Conservation (phyloP, 2,113 vertebrate genomes). For the Otolemur garnettii region DNA sequence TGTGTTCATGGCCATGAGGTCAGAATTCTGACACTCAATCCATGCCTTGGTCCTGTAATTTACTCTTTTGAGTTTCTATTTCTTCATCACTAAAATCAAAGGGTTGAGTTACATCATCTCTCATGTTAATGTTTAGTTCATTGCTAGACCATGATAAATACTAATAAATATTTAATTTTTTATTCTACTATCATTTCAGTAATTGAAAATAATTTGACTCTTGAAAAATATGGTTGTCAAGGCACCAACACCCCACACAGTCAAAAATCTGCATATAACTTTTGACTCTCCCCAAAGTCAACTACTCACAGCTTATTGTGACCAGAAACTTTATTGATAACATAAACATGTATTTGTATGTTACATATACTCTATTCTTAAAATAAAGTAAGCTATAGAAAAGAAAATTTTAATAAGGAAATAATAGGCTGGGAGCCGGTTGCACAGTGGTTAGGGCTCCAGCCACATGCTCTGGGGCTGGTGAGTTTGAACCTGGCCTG, state of each 20-base stretch:
- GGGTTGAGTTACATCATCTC: not conserved
- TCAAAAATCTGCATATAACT: not conserved
- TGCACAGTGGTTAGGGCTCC: too few relatives aligned
- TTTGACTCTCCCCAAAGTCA: not conserved
- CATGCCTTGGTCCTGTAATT: not conserved
- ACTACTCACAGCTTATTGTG: not conserved
- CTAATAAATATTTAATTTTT: not conserved
- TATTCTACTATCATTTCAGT: not conserved
- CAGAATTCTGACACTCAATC: not conserved
- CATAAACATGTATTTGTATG: not conserved
- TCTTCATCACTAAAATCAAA: not conserved
- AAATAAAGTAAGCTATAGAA: not conserved
- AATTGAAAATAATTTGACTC: not conserved
- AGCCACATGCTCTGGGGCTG: too few relatives aligned
- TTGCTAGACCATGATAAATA: not conserved
- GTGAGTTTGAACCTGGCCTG: too few relatives aligned
- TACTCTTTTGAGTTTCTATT: not conserved
- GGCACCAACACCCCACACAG: not conserved
- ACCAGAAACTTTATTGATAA: not conserved
- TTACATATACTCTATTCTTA: not conserved
- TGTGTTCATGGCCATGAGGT: fast-evolving
- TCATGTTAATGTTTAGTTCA: not conserved
- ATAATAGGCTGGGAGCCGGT: too few relatives aligned
- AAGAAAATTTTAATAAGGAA: not conserved
- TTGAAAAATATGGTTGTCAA: fast-evolving